Evolutionary conservation across 2,797 vertebrate species (phyloP), one percentile per base, ranked within the genome.

Genomic region (Heterohyrax brucei): DNA sequence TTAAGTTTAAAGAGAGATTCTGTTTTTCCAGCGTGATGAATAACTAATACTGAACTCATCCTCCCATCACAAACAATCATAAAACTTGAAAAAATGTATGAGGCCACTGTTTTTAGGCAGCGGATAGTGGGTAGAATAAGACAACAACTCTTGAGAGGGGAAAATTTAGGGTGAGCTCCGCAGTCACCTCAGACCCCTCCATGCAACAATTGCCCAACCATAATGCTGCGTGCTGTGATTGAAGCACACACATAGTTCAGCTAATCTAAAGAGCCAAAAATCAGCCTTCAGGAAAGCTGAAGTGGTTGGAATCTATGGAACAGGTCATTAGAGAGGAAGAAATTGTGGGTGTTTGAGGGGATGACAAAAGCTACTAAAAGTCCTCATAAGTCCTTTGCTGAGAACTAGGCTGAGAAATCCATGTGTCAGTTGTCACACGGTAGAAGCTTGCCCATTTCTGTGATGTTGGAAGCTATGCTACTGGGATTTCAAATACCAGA

Each of bases 331-430:
- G 7, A 5, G 16, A 53, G 12, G 24, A 28, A 39, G 6, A 1
- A 19, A 10, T 24, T 24, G 7, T 1, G 13, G 5, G 1, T 14
- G 66, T 39, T 39, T 12, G 21, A 24, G 39, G 24, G 7, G 50
- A 2, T n/a, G 44, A 10, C 39, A 0, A 5, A 48, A 68, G 19
- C 26, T 13, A 2, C 10, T 0, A 0, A 39, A 10, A 64, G 16
- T 48, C 75, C 26, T 81, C 28, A 30, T 28, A 30, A 14, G 83
- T 46, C 50, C n/a, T 85, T 16, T 39, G 39, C 6, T 28, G 80
- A 82, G 21, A 12, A n/a, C 7, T 3, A 68, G 61, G 21, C 19
- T 68, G 24, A 39, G 9, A 0, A 0, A 10, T 14, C 12, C 53
- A 56, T 14, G 53, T 10, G 12, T 56, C 53, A 3, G 12, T 13